These are phyloP conservation scores for Herminia tarsipennalis DNA, from an alignment of 2,888 invertebrate species.

Conservation along the genomic window DNA sequence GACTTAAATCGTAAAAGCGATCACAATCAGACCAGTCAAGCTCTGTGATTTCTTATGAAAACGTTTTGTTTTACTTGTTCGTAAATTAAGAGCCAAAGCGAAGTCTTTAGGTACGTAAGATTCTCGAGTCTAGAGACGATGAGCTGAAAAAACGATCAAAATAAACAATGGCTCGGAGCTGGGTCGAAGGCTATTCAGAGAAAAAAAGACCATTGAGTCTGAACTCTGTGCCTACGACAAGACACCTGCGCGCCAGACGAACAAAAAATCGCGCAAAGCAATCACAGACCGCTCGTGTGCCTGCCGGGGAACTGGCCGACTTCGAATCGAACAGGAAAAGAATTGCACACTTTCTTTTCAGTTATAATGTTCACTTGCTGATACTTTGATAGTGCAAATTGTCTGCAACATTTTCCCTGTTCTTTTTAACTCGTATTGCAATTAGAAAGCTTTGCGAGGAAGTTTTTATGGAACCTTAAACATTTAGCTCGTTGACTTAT, in stretches of 20 bases:
- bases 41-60: constrained; percentile 13
- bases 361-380: constrained; percentile 40
- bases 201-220: constrained; percentile 61
- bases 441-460: constrained; percentile 1
- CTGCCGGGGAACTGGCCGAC: constrained; percentile 17
- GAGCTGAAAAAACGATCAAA: constrained; percentile 60
- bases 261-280: constrained; percentile 70
- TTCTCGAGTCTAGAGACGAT: constrained; percentile 45
- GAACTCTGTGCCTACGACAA: constrained; percentile 53
- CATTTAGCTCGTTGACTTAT: too few relatives aligned
- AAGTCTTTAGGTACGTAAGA: constrained; percentile 32
- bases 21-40: constrained; percentile 17
- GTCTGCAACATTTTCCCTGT: constrained; percentile 40
- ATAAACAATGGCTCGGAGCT: constrained; percentile 62
- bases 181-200: constrained; percentile 63
- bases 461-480: not conserved
- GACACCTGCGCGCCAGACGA: constrained; percentile 77
- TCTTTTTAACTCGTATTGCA: constrained; percentile 7
- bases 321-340: constrained; percentile 55
- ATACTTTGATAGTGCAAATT: constrained; percentile 42
- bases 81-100: constrained; percentile 31
- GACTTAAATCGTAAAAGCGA: constrained; percentile 27
- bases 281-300: constrained; percentile 42
- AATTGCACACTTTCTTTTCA: constrained; percentile 55
- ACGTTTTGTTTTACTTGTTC: constrained; percentile 25